Percentiles rank a stretch among this genome's conserved stretches.
Evolutionary conservation across 2,797 vertebrate species (phyloP).

Genomic region (Enteromius thamalakanensis): DNA sequence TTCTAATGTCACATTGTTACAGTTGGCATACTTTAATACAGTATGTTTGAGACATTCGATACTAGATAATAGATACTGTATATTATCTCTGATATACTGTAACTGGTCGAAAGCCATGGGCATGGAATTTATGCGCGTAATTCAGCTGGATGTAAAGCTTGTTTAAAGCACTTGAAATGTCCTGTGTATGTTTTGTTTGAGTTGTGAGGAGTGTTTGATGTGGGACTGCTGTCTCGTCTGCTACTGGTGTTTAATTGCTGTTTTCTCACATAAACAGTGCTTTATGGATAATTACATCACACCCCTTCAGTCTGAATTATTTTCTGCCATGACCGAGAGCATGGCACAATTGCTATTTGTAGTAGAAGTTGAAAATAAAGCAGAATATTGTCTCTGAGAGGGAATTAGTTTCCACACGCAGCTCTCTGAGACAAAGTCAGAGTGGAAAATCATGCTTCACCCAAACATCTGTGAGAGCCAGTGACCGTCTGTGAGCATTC

Average conservation of each 20-base stretch:
- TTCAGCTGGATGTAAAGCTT: neutral
- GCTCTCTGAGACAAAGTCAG: neutral
- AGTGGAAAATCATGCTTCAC: neutral
- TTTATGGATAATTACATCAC: neutral
- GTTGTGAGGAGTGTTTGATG: neutral
- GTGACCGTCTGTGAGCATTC: neutral
- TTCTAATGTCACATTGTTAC: neutral
- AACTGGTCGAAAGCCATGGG: neutral
- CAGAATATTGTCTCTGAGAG: neutral
- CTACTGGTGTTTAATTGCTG: neutral
- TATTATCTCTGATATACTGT: no score
- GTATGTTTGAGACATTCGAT: neutral
- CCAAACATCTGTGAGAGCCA: neutral
- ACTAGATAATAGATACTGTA: neutral
- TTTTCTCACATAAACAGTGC: neutral
- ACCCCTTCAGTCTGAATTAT: neutral
- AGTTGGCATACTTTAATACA: neutral
- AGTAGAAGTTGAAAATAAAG: neutral
- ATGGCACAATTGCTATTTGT: neutral
- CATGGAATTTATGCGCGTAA: neutral
- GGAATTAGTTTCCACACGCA: neutral
- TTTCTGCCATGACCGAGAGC: neutral
- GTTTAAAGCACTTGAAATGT: neutral
- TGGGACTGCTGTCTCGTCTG: neutral
- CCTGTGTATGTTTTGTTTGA: neutral